These are phyloP conservation scores for Callospermophilus lateralis DNA, from an alignment of 2,113 vertebrate genomes.

Conservation along the genomic window DNA sequence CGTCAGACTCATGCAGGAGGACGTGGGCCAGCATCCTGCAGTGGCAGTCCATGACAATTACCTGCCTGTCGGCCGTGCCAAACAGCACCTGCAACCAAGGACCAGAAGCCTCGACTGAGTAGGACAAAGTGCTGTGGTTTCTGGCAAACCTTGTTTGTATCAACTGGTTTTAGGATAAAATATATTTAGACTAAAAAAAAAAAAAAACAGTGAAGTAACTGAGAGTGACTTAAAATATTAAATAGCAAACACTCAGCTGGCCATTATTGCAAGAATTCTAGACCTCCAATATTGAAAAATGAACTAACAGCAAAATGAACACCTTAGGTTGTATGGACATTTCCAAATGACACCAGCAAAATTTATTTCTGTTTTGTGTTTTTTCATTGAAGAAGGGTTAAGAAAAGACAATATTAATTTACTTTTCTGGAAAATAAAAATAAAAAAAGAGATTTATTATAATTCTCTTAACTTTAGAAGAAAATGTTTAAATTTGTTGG, in stretches of 20 bases:
- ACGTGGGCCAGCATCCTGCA: slow-evolving; percentile 98
- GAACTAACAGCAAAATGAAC: not conserved
- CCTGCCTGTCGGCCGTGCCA: slow-evolving; percentile 98
- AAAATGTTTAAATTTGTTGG: not conserved
- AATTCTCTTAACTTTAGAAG: slow-evolving; percentile 36
- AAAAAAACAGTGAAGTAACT: not conserved
- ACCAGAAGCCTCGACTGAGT: not conserved
- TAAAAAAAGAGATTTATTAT: not conserved
- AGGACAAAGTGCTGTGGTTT: not conserved
- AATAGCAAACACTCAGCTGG: not conserved
- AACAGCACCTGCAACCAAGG: slow-evolving; percentile 93
- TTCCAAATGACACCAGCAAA: not conserved
- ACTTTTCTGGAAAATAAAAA: slow-evolving; percentile 23
- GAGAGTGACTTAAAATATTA: not conserved
- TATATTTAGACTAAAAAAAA: not conserved
- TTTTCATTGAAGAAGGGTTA: not conserved
- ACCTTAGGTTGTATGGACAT: not conserved
- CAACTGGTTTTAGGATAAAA: not conserved
- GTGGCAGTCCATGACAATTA: slow-evolving; percentile 99
- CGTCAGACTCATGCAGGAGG: slow-evolving; percentile 97
- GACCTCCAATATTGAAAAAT: not conserved
- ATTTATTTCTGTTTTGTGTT: not conserved
- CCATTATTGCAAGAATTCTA: not conserved
- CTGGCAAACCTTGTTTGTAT: not conserved
- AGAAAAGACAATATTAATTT: not conserved